These are phyloP conservation scores for Conus canariensis DNA, from an alignment of 2,888 invertebrate species.

Conservation along the genomic window DNA sequence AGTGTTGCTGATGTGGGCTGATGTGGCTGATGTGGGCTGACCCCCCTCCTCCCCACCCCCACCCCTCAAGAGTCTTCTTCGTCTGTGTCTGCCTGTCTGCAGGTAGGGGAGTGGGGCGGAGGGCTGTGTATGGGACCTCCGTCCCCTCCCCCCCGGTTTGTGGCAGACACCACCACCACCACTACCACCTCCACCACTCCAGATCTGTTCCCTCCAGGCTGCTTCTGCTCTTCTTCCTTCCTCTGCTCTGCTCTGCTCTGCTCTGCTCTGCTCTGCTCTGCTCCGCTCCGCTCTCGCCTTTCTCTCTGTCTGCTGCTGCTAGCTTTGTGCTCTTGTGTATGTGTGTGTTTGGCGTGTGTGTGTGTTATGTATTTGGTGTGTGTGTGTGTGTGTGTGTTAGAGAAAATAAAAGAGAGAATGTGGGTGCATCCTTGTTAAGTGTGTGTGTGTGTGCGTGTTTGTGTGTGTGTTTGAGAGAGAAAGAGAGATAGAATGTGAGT, in stretches of 20 bases:
- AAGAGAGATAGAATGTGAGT: too few species aligned
- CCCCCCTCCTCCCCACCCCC: neutral
- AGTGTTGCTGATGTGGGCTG: constrained; percentile 47
- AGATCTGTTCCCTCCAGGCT: constrained; percentile 14
- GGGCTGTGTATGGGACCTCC: neutral
- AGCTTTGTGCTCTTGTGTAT: neutral
- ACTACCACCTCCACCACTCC: neutral
- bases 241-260: neutral
- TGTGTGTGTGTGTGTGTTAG: too few species aligned
- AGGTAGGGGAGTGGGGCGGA: neutral
- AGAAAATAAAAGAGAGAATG: too few species aligned
- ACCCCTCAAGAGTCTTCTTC: neutral
- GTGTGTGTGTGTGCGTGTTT: too few species aligned
- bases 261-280: neutral
- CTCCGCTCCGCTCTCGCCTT: neutral
- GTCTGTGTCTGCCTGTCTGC: neutral
- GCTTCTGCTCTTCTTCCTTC: neutral
- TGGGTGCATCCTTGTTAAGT: too few species aligned
- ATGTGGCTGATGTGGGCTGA: neutral
- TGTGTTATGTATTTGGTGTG: too few species aligned
- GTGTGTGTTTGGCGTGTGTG: neutral
- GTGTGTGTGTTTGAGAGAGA: too few species aligned
- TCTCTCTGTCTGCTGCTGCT: neutral
- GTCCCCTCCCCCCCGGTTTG: neutral
- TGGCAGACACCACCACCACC: neutral